Evolutionary conservation across 2,113 vertebrate genomes (phyloP).

Genomic region (Ciconia stormi): DNA sequence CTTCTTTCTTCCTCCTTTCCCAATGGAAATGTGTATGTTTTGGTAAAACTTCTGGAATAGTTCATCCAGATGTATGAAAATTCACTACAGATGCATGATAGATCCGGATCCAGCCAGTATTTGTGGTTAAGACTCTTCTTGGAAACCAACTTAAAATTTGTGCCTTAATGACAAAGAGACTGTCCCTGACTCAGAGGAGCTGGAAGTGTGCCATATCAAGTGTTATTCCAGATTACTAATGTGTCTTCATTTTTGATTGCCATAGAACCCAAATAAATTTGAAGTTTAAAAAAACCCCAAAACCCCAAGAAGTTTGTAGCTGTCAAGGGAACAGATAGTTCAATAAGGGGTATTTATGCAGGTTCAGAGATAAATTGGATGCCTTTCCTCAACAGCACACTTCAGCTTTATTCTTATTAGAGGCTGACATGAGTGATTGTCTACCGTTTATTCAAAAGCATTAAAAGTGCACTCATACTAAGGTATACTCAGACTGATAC

Average conservation of each 20-base stretch:
- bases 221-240: background rate
- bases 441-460: background rate
- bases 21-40: background rate
- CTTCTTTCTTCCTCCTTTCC: background rate
- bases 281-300: background rate
- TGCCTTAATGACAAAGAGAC: background rate
- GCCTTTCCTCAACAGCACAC: background rate
- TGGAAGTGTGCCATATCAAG: background rate
- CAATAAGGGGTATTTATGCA: background rate
- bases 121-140: background rate
- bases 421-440: background rate
- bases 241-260: background rate
- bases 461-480: background rate
- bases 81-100: background rate
- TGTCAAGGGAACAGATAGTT: background rate
- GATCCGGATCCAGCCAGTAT: background rate
- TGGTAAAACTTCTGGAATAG: background rate
- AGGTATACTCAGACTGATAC: background rate
- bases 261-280: background rate
- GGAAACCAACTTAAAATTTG: background rate
- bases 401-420: background rate
- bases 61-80: background rate
- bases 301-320: background rate
- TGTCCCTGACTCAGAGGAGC: background rate
- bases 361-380: background rate